phyloP scores from a whole-genome alignment of 2,113 vertebrate species.

The Nothocercus nigrocapillus region DNA sequence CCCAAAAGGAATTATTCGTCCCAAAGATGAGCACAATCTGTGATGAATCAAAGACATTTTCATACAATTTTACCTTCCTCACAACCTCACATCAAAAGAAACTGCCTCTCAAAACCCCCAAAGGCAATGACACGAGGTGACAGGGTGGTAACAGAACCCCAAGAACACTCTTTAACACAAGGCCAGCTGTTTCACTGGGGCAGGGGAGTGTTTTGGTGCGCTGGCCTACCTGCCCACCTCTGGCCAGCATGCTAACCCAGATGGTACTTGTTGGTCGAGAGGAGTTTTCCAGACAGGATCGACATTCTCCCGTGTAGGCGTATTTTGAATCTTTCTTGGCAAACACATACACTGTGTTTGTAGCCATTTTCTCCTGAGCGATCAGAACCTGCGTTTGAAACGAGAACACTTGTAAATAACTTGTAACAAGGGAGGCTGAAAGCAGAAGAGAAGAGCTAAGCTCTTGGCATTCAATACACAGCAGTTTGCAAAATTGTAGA shows the following conservation, averaged over 20 bases:
- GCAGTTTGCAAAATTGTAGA: not conserved
- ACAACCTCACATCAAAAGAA: not conserved
- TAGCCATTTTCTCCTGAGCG: conserved; percentile 99
- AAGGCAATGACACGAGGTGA: not conserved
- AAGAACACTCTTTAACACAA: not conserved
- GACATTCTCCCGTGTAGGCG: conserved; percentile 95
- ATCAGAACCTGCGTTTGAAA: conserved; percentile 88
- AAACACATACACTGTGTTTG: conserved; percentile 98
- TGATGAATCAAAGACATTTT: not conserved
- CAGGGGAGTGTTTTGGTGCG: not conserved
- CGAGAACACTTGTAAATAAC: not conserved
- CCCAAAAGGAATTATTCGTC: not conserved
- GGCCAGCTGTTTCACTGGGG: not conserved
- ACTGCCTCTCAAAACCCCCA: not conserved
- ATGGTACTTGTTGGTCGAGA: conserved; percentile 98
- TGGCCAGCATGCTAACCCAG: conserved; percentile 99
- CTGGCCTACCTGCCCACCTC: conserved; percentile 91
- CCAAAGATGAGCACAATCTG: rapidly evolving
- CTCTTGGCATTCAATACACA: not conserved
- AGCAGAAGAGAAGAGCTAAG: not conserved
- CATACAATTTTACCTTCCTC: not conserved
- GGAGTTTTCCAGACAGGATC: conserved; percentile 97
- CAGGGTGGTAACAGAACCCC: not conserved
- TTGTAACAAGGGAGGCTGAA: not conserved
- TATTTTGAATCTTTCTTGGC: conserved; percentile 99